Base-by-base conservation (phyloP, 1,140 invertebrate species). In the Bombus breviceps region DNA sequence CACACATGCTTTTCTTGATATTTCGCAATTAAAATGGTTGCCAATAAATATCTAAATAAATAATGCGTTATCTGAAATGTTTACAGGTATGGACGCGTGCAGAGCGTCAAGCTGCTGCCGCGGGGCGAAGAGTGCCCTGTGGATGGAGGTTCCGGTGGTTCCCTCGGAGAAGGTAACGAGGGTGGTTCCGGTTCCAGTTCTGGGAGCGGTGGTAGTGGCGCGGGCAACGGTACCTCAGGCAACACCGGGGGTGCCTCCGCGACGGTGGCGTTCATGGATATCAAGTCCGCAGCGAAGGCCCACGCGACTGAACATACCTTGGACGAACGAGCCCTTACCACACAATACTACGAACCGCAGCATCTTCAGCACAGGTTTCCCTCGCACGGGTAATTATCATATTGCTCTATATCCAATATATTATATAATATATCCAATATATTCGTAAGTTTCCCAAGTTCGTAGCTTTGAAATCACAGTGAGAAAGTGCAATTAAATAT, bases 201-300 rank as follows among this genome's bases (percentile, higher is more conserved):
- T 82, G 94, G 93, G 81, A 87, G 90, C 83, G 91, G 92, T 76
- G 86, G 88, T 69, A 94, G 95, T 94, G 93, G 93, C 93, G 93
- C 91, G 85, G 93, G 94, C 91, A 95, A 94, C 88, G 96, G 96
- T 93, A 96, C 96, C 91, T 96, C 97, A 94, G 96, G 96, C 95
- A 93, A 89, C 90, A 93, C 91, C 88, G 93, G 93, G 88, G 93
- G 96, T 95, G 92, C 96, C 74, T 96, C 96, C 91, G 98, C 98
- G 93, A 98, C 98, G 92, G 98, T 99, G 94, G 98, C 98, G 93
- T 99, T 99, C 96, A 98, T 98, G 97, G 98, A 99, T 96, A 99
- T 99, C 96, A 98, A 98, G 96, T 98, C 98, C 92, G 98, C 98
- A 92, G 97, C 98, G 91, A 99, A 99, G 96, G 98, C 98, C 78